Percentiles rank a stretch among this genome's conserved stretches.
phyloP scores from a whole-genome alignment of 92 coral and sea anemone genomes.

The Actinernus sp. region DNA sequence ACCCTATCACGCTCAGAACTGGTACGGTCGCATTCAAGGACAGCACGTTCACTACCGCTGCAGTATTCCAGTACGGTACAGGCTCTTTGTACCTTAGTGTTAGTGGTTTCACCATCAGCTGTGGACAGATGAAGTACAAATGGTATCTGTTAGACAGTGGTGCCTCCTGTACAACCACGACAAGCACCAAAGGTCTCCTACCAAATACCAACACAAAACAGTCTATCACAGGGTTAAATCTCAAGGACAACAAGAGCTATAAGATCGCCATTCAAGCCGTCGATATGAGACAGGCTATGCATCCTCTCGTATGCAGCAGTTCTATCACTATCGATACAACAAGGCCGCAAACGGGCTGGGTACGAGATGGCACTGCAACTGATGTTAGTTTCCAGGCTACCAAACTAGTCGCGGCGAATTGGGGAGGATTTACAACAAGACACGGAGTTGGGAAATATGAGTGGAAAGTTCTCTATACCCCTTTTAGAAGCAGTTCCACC shows the following conservation, averaged over 20 bases:
- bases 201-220: conserved; percentile 36
- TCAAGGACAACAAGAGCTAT: conserved; percentile 64
- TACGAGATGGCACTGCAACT: conserved; percentile 79
- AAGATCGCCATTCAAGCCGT: conserved; percentile 83
- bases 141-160: conserved; percentile 74
- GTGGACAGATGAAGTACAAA: conserved; percentile 72
- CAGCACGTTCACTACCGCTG: conserved; percentile 39
- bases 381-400: conserved; percentile 87
- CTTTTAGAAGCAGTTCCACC: conserved; percentile 34
- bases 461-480: conserved; percentile 77
- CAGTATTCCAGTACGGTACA: conserved; percentile 70
- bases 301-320: conserved; percentile 76
- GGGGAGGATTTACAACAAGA: conserved; percentile 92
- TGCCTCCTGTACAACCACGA: not conserved
- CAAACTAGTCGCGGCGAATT: conserved; percentile 77
- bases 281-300: conserved; percentile 55
- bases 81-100: conserved; percentile 70
- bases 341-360: conserved; percentile 88
- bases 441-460: conserved; percentile 83
- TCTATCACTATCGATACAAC: conserved; percentile 83
- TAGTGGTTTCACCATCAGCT: conserved; percentile 65
- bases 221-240: conserved; percentile 61
- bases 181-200: conserved; percentile 42
- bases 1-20: conserved; percentile 60
- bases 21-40: conserved; percentile 73